Base-by-base conservation (phyloP, 2,797 vertebrate species). In the Bovichtus diacanthus region DNA sequence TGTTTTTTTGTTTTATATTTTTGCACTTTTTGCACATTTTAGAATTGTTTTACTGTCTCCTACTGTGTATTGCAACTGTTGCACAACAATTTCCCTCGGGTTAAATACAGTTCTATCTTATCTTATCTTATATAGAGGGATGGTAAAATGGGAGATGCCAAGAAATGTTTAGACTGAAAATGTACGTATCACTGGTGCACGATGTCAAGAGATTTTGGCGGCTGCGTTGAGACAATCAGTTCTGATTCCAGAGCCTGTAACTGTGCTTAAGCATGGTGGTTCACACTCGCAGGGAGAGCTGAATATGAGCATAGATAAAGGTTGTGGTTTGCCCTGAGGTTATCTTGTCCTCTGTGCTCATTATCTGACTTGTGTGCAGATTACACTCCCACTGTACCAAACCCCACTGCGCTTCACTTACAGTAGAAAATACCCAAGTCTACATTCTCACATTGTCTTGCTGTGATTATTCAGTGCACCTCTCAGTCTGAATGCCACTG, bases 251-350 rank as follows among this genome's bases (percentile, higher is more conserved):
- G 25, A 47, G 19, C 19, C 8, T 34, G 29, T 60, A 54, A 53
- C 44, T 58, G 62, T 56, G 43, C 38, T 50, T 27, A 36, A 67
- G 13, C 50, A 15, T 38, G 11, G 41, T 55, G 36, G 19, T 27
- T 74, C 11, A n/a, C 68, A 74, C 44, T 60, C 43, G n/a, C 19
- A 47, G 61, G 56, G 53, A 68, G 25, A 49, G 75, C 73, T 64
- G 65, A 70, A 67, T 64, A 16, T 39, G 27, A 70, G 66, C 54
- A 61, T 13, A 73, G 68, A 70, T 80, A 58, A 74, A 71, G 66
- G 68, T 60, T 79, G 58, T 34, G 31, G 58, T 82, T 70, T 74
- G 16, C 19, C 64, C 16, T 9, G 51, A 31, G 69, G 36, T 56
- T 73, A 49, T 49, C 36, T 59, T 60, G 18, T 53, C 51, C 18